A percentile compares a stretch with the other conserved stretches of the same genome.
Conservation (phyloP, 2,888 invertebrate genomes). For the Calephelis perditalis region DNA sequence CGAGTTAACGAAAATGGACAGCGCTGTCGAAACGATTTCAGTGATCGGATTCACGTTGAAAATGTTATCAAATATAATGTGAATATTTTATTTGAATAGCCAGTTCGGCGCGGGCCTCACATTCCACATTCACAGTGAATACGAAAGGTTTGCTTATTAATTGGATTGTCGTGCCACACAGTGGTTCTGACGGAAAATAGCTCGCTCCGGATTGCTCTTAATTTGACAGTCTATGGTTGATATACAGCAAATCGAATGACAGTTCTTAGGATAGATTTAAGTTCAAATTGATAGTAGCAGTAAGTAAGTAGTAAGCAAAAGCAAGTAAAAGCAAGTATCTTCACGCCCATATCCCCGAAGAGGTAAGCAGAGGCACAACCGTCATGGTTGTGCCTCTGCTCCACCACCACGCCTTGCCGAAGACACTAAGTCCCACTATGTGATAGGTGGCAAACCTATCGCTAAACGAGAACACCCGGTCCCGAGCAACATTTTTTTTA, state of each 20-base stretch:
- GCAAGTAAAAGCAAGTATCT: no score
- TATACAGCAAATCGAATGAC: constrained; percentile 6
- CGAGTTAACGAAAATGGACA: constrained; percentile 19
- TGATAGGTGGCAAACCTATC: no score
- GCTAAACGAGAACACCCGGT: no score
- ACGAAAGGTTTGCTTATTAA: constrained; percentile 70
- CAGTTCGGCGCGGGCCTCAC: constrained; percentile 39
- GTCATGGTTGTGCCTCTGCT: no score
- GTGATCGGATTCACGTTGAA: constrained; percentile 2
- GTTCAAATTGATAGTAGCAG: no score
- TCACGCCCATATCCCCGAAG: no score
- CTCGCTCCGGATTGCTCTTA: constrained; percentile 62
- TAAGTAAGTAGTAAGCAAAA: no score
- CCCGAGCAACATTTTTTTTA: no score
- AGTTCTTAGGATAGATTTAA: not conserved
- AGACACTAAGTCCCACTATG: no score
- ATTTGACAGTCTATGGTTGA: constrained; percentile 38
- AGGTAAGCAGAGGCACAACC: no score
- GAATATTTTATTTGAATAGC: constrained; percentile 66
- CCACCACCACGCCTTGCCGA: no score
- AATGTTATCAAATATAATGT: constrained; percentile 57
- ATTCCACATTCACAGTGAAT: constrained; percentile 56
- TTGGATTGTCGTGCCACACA: constrained; percentile 59
- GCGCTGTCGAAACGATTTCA: constrained; percentile 32
- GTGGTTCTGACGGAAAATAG: constrained; percentile 49